A percentile compares a stretch with the other conserved stretches of the same genome.
Conservation (phyloP, 1,140 invertebrate genomes). For the Triops longicaudatus region DNA sequence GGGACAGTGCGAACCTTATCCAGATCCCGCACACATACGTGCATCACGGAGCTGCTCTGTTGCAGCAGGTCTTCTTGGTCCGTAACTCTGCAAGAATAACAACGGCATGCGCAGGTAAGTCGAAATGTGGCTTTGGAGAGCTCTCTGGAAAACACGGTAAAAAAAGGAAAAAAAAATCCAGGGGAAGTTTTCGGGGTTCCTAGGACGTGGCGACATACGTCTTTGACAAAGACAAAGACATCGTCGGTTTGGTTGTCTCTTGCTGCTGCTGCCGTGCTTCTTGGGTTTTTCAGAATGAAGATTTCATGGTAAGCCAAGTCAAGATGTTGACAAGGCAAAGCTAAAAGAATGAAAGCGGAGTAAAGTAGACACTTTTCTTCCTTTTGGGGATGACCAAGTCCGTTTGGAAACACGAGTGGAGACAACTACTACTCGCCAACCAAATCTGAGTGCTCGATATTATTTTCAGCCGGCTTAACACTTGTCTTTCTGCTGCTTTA, state of each 20-base stretch:
- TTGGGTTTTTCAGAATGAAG: background rate
- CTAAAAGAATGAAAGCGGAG: background rate
- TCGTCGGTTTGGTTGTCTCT: background rate
- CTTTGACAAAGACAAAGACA: slow-evolving; percentile 9
- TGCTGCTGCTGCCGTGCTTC: background rate
- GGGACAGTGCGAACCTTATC: background rate
- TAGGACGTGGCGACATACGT: background rate
- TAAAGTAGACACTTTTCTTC: background rate
- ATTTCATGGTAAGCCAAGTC: background rate
- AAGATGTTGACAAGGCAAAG: background rate
- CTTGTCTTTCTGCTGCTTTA: background rate
- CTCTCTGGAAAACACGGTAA: background rate
- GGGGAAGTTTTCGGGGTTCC: background rate
- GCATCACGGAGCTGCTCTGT: background rate
- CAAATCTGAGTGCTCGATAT: slow-evolving; percentile 3
- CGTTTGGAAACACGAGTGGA: background rate
- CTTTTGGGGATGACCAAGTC: background rate
- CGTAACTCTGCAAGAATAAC: background rate
- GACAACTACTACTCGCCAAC: background rate
- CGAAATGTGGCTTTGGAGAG: background rate
- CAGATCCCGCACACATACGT: background rate
- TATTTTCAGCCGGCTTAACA: background rate
- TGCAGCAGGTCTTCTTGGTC: background rate
- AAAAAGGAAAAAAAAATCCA: background rate
- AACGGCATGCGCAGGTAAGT: background rate